Conservation (phyloP, 2,113 vertebrate species). For the Clarias macrocephalus region DNA sequence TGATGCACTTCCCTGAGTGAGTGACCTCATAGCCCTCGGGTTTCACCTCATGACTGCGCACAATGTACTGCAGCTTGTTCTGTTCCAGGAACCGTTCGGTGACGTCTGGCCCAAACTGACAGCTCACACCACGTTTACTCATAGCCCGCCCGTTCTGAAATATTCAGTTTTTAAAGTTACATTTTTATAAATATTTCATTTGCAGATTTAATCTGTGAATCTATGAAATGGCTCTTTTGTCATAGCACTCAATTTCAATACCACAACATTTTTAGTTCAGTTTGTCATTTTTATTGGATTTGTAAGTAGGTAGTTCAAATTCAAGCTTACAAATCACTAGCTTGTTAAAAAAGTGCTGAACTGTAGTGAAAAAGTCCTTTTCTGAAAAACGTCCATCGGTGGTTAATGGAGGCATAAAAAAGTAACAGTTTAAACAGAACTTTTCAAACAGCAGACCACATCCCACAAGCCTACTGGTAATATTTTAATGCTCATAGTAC, state of each 20-base stretch:
- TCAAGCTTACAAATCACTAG: not conserved
- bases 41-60: slow-evolving; percentile 95
- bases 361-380: not conserved
- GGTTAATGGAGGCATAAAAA: not conserved
- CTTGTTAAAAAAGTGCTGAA: not conserved
- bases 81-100: slow-evolving; percentile 87
- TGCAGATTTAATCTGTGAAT: not conserved
- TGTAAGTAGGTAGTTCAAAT: not conserved
- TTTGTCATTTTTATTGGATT: not conserved
- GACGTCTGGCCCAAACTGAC: slow-evolving; percentile 92
- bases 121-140: slow-evolving; percentile 92
- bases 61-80: slow-evolving; percentile 87
- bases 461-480: not conserved
- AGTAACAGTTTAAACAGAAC: not conserved
- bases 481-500: not conserved
- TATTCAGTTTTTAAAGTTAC: not conserved
- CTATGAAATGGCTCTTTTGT: not conserved
- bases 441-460: not conserved
- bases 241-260: not conserved
- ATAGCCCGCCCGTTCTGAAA: slow-evolving; percentile 82
- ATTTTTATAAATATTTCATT: not conserved
- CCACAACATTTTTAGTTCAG: not conserved
- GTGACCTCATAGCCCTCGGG: slow-evolving; percentile 92
- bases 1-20: slow-evolving; percentile 90
- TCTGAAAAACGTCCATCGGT: not conserved